Evolutionary conservation across 92 coral and sea anemone genomes (phyloP).

Genomic region (Epizoanthus scotinus): DNA sequence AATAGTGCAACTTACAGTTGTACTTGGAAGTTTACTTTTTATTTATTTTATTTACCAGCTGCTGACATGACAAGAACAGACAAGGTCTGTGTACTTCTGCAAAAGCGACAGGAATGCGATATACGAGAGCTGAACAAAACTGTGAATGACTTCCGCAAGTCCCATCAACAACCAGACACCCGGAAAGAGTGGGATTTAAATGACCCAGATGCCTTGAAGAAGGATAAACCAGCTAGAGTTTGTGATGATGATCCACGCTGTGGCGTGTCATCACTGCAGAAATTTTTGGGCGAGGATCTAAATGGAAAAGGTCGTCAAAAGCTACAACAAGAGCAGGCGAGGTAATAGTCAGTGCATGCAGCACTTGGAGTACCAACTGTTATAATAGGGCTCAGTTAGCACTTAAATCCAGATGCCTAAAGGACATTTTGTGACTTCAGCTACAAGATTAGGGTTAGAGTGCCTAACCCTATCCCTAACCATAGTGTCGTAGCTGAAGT

Average conservation of each 20-base stretch:
- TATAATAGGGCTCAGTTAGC: too few species aligned
- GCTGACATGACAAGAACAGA: slow-evolving; percentile 95
- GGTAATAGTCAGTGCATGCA: slow-evolving; percentile 60
- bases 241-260: slow-evolving; percentile 97
- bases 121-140: slow-evolving; percentile 93
- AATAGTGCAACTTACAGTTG: neutral
- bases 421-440: too few species aligned
- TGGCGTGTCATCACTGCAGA: slow-evolving; percentile 92
- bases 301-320: slow-evolving; percentile 79
- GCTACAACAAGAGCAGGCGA: slow-evolving; percentile 93
- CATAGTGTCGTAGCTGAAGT: too few species aligned
- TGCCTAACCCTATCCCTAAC: too few species aligned
- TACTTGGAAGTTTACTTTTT: neutral
- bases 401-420: too few species aligned
- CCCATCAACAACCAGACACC: slow-evolving; percentile 84
- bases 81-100: slow-evolving; percentile 86
- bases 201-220: slow-evolving; percentile 94
- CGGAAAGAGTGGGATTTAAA: slow-evolving; percentile 94
- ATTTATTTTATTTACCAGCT: slow-evolving; percentile 54
- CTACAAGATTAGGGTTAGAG: too few species aligned
- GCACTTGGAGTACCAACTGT: neutral
- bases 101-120: slow-evolving; percentile 94
- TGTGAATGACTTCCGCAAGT: slow-evolving; percentile 75
- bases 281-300: slow-evolving; percentile 94
- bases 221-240: slow-evolving; percentile 97